phyloP scores from a whole-genome alignment of 2,797 vertebrate genomes.

The Cyclura pinguis region DNA sequence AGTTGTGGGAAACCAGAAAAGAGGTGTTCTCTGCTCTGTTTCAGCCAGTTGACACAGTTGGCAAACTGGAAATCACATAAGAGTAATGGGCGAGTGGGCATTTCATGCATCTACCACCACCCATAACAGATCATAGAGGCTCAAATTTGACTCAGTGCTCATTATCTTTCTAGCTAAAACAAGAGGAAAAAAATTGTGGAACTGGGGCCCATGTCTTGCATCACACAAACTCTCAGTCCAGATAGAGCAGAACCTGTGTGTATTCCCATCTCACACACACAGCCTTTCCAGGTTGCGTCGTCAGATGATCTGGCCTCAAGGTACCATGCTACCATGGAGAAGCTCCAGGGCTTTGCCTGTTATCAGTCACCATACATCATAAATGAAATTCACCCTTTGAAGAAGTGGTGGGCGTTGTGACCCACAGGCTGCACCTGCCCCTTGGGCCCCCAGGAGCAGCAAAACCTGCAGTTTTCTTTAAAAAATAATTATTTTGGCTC shows the following conservation, averaged over 20 bases:
- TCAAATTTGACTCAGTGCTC: not conserved
- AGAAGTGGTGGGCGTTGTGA: not conserved
- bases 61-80: not conserved
- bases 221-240: no score
- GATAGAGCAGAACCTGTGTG: no score
- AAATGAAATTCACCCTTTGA: not conserved
- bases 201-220: not conserved
- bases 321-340: not conserved
- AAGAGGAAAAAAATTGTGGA: not conserved
- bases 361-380: not conserved
- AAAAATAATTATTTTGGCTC: no score
- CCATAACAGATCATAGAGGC: not conserved
- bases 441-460: no score
- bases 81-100: not conserved
- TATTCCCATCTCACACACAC: not conserved
- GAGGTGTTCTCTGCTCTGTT: not conserved
- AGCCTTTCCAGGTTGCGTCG: not conserved
- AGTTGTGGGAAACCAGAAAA: not conserved
- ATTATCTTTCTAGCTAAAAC: not conserved
- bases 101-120: not conserved
- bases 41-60: not conserved
- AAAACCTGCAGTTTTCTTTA: no score
- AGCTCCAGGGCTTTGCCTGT: not conserved
- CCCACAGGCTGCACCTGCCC: no score
- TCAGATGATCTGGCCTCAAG: no score